Evolutionary conservation across 2,113 vertebrate genomes (phyloP).

Genomic region (Rhinopithecus roxellana): DNA sequence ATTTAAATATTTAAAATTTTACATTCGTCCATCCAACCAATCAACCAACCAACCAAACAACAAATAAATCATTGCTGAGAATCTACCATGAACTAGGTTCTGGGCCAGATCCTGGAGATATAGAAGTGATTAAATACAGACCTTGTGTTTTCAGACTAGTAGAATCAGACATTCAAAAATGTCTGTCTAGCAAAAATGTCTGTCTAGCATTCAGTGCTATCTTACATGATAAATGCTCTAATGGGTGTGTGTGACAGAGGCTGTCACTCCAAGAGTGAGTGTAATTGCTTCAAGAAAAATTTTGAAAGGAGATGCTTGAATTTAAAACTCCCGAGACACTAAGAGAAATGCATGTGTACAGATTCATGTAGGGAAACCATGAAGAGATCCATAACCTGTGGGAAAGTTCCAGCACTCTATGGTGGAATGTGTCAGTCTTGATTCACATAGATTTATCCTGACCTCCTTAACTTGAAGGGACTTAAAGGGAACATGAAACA

Average conservation of each 20-base stretch:
- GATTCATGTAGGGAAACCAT: background rate
- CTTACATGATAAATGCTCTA: background rate
- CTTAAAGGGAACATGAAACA: background rate
- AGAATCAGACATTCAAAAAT: background rate
- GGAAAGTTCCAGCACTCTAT: background rate
- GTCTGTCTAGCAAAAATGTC: background rate
- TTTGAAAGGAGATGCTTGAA: background rate
- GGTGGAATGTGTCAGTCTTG: background rate
- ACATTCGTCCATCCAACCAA: background rate
- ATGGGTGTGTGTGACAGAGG: background rate
- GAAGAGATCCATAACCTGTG: background rate
- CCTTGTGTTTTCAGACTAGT: background rate
- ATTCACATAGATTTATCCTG: constrained; percentile 18
- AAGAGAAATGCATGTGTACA: background rate
- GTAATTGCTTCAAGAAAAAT: background rate
- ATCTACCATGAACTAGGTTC: background rate
- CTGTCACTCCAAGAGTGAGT: background rate
- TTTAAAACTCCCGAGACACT: background rate
- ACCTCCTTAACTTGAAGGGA: background rate
- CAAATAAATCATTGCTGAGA: background rate
- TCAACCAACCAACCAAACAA: background rate
- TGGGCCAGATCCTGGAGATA: background rate
- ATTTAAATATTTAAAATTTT: background rate
- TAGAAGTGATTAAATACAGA: background rate
- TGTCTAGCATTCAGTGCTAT: background rate